Evolutionary conservation across 2,797 vertebrate genomes (phyloP).

Genomic region (Buceros bicornis): DNA sequence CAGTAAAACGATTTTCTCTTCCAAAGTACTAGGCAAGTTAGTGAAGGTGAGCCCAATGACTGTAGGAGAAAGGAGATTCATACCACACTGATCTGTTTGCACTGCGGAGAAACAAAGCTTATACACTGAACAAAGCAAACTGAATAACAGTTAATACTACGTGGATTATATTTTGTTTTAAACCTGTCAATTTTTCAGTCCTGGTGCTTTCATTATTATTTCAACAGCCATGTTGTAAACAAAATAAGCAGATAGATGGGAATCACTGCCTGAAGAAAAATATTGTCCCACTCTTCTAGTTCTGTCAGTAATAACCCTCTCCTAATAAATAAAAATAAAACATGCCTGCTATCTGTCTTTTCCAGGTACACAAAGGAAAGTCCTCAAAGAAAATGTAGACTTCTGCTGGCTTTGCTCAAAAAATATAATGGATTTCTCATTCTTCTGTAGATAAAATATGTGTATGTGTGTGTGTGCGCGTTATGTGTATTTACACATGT

Average conservation of each 20-base stretch:
- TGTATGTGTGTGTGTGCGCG: neutral
- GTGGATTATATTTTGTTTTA: neutral
- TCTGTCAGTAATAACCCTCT: neutral
- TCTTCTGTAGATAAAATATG: neutral
- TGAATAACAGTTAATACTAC: neutral
- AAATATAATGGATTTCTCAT: neutral
- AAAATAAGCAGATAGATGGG: neutral
- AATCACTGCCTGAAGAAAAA: neutral
- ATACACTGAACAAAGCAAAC: neutral
- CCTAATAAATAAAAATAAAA: neutral
- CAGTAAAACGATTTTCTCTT: neutral
- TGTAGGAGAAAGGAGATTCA: neutral
- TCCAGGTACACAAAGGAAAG: neutral
- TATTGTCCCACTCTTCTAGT: neutral
- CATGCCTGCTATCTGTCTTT: neutral
- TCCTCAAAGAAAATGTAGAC: neutral
- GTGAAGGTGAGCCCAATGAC: neutral
- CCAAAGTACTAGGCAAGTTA: neutral
- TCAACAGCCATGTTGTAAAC: neutral
- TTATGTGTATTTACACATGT: rapidly evolving
- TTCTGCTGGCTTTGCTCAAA: neutral
- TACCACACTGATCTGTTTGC: neutral
- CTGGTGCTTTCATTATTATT: neutral
- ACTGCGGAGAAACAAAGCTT: neutral
- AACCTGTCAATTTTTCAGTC: neutral